These are phyloP conservation scores for Sinohyriopsis cumingii DNA, from an alignment of 2,888 invertebrate species.

Conservation along the genomic window DNA sequence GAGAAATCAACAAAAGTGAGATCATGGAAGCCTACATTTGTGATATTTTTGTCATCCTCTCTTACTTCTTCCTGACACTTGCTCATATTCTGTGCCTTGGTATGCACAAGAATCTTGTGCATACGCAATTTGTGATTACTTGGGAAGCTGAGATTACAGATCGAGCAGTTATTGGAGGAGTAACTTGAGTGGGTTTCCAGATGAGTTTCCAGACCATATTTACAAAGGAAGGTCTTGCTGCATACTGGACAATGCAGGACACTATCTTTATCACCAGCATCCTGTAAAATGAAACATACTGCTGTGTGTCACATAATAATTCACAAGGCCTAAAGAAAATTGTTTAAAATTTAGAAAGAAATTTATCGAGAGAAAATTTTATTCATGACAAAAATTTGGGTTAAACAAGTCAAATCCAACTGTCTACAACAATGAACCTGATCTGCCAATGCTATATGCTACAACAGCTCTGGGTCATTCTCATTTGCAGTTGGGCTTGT, in stretches of 20 bases:
- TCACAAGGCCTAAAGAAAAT: no score
- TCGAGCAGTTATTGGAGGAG: constrained; percentile 79
- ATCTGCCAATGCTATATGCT: no score
- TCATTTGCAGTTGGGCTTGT: no score
- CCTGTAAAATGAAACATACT: constrained; percentile 8
- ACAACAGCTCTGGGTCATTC: no score
- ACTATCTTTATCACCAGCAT: constrained; percentile 31
- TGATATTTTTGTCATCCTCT: constrained; percentile 13
- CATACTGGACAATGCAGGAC: constrained; percentile 78
- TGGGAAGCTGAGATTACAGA: constrained; percentile 83
- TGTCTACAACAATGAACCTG: no score
- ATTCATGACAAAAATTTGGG: no score
- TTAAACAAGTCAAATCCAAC: no score
- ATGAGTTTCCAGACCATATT: constrained; percentile 78
- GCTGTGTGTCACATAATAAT: no score
- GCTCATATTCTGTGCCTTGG: constrained; percentile 17
- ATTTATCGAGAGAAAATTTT: no score
- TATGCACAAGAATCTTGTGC: constrained; percentile 80
- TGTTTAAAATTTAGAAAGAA: no score
- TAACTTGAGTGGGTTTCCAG: constrained; percentile 81
- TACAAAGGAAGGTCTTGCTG: constrained; percentile 78
- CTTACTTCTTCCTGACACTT: constrained; percentile 12
- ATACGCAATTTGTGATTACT: constrained; percentile 81
- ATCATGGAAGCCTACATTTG: constrained; percentile 73
- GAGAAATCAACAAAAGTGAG: constrained; percentile 85